A percentile compares a stretch with the other conserved stretches of the same genome.
Evolutionary conservation across 1,140 invertebrate genomes (phyloP).

Genomic region (Linepithema humile): DNA sequence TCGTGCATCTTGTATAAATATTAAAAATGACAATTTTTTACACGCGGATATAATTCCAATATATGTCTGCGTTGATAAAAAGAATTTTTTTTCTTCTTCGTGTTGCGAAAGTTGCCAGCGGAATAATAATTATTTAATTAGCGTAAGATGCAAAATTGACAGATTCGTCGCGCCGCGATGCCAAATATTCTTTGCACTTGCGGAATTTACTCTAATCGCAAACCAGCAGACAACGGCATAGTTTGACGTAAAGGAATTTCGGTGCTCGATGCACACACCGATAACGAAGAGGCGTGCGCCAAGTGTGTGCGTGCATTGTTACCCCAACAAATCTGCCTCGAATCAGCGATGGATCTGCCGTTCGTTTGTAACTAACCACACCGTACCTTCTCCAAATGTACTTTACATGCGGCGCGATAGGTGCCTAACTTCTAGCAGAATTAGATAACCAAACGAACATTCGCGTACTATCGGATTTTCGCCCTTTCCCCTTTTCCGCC

Average conservation of each 20-base stretch:
- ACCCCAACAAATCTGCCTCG: constrained; percentile 46
- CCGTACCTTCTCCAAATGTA: constrained; percentile 34
- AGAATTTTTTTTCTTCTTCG: not conserved
- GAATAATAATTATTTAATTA: not conserved
- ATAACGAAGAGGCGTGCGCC: not conserved
- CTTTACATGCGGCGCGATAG: constrained; percentile 53
- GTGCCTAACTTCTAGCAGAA: constrained; percentile 49
- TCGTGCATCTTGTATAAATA: not conserved
- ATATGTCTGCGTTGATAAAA: not conserved
- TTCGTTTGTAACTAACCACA: constrained; percentile 54
- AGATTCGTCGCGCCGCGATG: not conserved
- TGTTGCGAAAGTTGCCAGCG: too few relatives aligned
- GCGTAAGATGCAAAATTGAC: not conserved
- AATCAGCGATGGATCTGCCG: constrained; percentile 53
- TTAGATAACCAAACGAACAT: constrained; percentile 55
- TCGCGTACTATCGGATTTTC: not conserved
- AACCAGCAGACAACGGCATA: constrained; percentile 35
- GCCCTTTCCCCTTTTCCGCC: not conserved
- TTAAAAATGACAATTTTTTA: not conserved
- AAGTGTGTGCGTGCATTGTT: constrained; percentile 12
- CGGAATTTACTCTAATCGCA: constrained; percentile 46
- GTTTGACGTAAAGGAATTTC: constrained; percentile 46
- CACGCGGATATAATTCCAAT: not conserved
- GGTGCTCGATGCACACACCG: not conserved
- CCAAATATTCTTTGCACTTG: constrained; percentile 37